phyloP scores from a whole-genome alignment of 2,888 invertebrate genomes.

The Hyposoter dolosus region DNA sequence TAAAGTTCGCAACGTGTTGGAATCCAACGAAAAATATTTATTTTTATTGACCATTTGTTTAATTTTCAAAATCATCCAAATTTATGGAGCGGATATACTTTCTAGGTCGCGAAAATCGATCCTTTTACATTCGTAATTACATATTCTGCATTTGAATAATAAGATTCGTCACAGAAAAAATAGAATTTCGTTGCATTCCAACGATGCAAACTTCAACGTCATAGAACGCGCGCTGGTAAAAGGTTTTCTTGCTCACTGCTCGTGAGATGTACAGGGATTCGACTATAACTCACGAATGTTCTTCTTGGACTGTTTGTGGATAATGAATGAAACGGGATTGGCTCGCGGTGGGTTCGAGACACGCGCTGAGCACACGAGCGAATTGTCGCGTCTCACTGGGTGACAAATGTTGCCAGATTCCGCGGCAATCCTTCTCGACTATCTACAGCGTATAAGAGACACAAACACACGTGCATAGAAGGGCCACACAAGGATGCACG shows the following conservation, averaged over 20 bases:
- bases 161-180: too few species aligned
- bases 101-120: too few species aligned
- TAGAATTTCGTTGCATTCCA: too few species aligned
- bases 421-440: conserved; percentile 61
- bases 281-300: conserved; percentile 59
- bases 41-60: too few species aligned
- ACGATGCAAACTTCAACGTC: too few species aligned
- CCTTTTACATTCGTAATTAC: too few species aligned
- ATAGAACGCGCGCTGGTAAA: neutral
- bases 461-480: neutral
- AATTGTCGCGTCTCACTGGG: conserved; percentile 69
- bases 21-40: too few species aligned
- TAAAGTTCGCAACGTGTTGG: too few species aligned
- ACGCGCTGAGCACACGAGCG: conserved; percentile 67
- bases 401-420: conserved; percentile 71
- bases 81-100: too few species aligned
- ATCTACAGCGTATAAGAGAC: conserved; percentile 33
- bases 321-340: conserved; percentile 67
- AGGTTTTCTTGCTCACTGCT: conserved; percentile 26
- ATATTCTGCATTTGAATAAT: too few species aligned
- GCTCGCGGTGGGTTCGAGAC: conserved; percentile 57
- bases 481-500: neutral
- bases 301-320: conserved; percentile 41
- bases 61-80: too few species aligned
- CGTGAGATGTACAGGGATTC: neutral